Conservation (phyloP, 1,140 invertebrate species). For the Pissodes strobi region DNA sequence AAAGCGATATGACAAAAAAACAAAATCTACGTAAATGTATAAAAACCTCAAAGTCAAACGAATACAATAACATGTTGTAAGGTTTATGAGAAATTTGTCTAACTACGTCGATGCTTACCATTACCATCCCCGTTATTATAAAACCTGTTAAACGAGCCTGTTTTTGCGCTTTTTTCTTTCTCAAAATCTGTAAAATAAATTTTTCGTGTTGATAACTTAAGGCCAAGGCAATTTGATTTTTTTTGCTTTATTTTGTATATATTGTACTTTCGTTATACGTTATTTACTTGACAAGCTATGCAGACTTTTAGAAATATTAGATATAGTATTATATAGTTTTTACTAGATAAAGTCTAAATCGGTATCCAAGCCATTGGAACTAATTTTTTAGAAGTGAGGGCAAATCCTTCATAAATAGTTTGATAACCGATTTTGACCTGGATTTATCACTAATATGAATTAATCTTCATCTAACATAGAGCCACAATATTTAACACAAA, state of each 20-base stretch:
- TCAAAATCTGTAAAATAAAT: conserved; percentile 39
- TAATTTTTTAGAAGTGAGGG: not conserved
- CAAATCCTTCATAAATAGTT: not conserved
- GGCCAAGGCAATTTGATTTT: no score
- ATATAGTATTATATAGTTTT: no score
- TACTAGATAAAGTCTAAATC: no score
- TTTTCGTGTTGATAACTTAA: conserved; percentile 30
- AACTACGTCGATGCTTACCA: conserved; percentile 39
- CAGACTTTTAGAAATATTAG: conserved; percentile 36
- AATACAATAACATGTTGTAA: not conserved
- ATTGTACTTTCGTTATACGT: no score
- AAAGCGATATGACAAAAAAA: no score
- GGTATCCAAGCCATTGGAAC: no score
- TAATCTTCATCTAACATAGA: no score
- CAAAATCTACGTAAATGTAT: conserved; percentile 4
- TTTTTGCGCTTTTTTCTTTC: conserved; percentile 37
- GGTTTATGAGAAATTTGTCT: conserved; percentile 18
- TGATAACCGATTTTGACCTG: not conserved
- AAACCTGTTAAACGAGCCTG: conserved; percentile 35
- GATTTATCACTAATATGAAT: no score
- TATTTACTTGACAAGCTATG: conserved; percentile 1
- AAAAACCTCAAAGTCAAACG: not conserved
- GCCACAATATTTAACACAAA: conserved; percentile 23
- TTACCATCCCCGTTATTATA: conserved; percentile 38
- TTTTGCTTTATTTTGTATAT: not conserved